Percentiles rank a stretch among this genome's conserved stretches.
phyloP scores from a whole-genome alignment of 2,113 vertebrate genomes.

The Stercorarius parasiticus region DNA sequence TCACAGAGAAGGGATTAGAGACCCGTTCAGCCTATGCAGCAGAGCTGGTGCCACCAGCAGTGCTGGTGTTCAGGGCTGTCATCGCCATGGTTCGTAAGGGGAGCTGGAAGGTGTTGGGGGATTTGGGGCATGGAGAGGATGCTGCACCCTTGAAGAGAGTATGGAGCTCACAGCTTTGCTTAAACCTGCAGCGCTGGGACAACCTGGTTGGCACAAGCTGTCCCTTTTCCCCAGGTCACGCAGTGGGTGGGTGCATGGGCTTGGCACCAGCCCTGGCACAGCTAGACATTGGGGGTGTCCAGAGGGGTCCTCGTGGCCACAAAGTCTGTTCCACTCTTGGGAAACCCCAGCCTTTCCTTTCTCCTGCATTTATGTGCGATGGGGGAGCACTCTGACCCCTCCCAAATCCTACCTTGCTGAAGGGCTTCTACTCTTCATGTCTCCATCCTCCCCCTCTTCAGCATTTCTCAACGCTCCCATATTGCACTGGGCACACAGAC shows the following conservation, averaged over 20 bases:
- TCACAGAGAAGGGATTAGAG: slow-evolving; percentile 43
- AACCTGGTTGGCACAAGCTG: background rate
- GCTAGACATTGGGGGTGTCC: background rate
- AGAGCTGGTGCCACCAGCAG: slow-evolving; percentile 14
- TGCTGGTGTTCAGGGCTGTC: background rate
- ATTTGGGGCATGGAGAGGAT: background rate
- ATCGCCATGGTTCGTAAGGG: background rate
- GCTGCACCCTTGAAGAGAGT: background rate
- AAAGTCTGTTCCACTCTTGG: background rate
- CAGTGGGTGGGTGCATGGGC: rapidly evolving
- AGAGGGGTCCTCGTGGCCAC: rapidly evolving
- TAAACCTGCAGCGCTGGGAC: background rate
- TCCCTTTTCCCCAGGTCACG: background rate
- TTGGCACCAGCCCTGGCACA: background rate
- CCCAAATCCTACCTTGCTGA: background rate
- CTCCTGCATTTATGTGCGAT: background rate
- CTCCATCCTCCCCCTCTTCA: background rate
- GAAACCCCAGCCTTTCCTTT: background rate
- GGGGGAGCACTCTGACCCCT: background rate
- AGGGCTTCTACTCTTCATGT: background rate
- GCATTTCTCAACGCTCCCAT: background rate
- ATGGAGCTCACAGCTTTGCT: background rate
- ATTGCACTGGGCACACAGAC: background rate
- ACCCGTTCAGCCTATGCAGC: slow-evolving; percentile 22
- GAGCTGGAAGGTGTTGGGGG: background rate